Percentiles rank a stretch among this genome's conserved stretches.
Conservation (phyloP, 2,797 vertebrate genomes). For the Spinus olivaceus region DNA sequence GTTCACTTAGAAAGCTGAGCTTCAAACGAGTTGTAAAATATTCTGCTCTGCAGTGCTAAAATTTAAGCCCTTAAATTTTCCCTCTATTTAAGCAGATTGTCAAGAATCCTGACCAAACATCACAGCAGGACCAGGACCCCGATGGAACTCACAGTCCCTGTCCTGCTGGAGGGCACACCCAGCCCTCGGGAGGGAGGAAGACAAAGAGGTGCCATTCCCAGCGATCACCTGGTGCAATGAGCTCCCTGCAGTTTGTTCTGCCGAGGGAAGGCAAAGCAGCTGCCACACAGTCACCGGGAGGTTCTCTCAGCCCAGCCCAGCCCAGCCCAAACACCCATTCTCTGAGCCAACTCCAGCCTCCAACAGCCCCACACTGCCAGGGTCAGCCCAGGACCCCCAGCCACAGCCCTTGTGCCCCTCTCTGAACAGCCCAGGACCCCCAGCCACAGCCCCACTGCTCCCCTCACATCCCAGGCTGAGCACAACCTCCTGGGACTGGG, state of each 20-base stretch:
- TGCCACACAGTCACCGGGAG: not conserved
- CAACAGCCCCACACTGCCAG: not conserved
- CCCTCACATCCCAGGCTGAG: not conserved
- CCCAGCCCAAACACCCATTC: not conserved
- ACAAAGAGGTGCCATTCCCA: not conserved
- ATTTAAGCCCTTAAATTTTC: constrained; percentile 54
- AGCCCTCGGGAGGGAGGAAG: constrained; percentile 39
- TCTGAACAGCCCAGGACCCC: not conserved
- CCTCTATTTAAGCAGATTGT: constrained; percentile 17
- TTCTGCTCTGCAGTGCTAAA: constrained; percentile 3
- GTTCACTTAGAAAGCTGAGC: not conserved
- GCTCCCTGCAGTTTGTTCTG: not conserved
- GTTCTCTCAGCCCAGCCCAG: not conserved
- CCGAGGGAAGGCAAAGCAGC: not conserved
- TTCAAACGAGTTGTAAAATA: not conserved
- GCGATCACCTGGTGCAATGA: not conserved
- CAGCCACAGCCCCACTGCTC: not conserved
- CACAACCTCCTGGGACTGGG: not conserved
- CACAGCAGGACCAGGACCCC: not conserved
- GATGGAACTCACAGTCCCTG: not conserved
- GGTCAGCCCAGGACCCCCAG: not conserved
- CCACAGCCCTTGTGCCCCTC: not conserved
- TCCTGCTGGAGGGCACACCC: not conserved
- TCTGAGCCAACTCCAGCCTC: not conserved
- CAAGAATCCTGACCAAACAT: not conserved